Percentiles rank a stretch among this genome's conserved stretches.
These are phyloP conservation scores for Syrrhaptes paradoxus DNA, from an alignment of 2,113 vertebrate genomes.

Conservation along the genomic window DNA sequence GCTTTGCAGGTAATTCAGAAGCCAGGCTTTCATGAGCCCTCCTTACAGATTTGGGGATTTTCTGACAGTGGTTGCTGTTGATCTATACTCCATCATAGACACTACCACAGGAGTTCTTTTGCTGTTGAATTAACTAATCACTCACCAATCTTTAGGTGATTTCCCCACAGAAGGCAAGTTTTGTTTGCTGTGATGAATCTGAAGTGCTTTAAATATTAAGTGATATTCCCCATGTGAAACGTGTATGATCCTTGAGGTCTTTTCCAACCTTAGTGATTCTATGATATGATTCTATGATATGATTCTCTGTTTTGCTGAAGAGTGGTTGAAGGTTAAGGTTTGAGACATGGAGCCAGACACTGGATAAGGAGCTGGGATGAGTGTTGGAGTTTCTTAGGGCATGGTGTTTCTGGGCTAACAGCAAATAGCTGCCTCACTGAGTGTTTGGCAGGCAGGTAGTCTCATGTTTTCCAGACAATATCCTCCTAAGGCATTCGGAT, in stretches of 20 bases:
- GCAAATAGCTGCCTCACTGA: neutral
- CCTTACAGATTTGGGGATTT: neutral
- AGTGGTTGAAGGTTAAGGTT: neutral
- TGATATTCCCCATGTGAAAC: rapidly evolving
- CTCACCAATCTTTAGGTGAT: neutral
- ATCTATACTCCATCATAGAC: neutral
- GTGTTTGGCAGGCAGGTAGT: neutral
- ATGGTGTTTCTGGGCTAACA: neutral
- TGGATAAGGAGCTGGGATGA: neutral
- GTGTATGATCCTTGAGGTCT: too few relatives aligned
- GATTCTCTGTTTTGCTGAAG: neutral
- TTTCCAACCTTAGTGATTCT: too few relatives aligned
- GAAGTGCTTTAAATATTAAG: neutral
- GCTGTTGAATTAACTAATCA: neutral
- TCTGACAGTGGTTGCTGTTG: neutral
- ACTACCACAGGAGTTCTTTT: neutral
- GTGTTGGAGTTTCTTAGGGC: neutral
- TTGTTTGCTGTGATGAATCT: neutral
- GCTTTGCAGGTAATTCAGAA: neutral
- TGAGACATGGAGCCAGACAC: neutral
- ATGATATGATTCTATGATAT: too few relatives aligned
- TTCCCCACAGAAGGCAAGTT: neutral
- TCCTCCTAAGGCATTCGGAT: neutral
- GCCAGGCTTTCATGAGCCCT: neutral
- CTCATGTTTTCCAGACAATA: neutral